Conservation (phyloP, 2,888 invertebrate genomes). For the Lasioglossum leucozonium region DNA sequence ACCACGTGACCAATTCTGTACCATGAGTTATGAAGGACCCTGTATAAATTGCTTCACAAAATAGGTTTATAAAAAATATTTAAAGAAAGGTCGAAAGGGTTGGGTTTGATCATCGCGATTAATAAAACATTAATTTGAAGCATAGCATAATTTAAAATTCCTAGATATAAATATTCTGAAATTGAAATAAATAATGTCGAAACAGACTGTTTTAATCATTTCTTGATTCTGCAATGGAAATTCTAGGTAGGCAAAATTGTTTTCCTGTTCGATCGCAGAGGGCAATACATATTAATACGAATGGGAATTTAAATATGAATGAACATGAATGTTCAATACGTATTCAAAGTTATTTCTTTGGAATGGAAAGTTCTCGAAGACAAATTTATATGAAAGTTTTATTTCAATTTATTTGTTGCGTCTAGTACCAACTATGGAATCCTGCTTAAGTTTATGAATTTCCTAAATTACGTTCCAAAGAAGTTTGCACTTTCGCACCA, state of each 20-base stretch:
- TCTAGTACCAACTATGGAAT: background rate
- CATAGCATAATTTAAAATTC: background rate
- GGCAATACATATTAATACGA: background rate
- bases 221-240: background rate
- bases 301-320: background rate
- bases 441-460: background rate
- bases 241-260: background rate
- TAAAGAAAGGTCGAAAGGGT: too few species aligned
- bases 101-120: too few species aligned
- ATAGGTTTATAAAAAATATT: too few species aligned
- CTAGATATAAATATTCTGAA: too few species aligned
- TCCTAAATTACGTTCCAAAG: background rate
- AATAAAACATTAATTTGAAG: background rate
- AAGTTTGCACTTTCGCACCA: background rate
- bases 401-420: background rate
- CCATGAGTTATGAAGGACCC: too few species aligned
- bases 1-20: too few species aligned
- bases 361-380: background rate
- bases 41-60: too few species aligned
- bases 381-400: background rate
- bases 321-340: background rate
- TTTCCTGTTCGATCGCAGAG: background rate
- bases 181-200: background rate
- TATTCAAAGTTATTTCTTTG: background rate
- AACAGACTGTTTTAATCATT: background rate